Conservation (phyloP, 1,140 invertebrate genomes). For the Notospermus geniculatus region DNA sequence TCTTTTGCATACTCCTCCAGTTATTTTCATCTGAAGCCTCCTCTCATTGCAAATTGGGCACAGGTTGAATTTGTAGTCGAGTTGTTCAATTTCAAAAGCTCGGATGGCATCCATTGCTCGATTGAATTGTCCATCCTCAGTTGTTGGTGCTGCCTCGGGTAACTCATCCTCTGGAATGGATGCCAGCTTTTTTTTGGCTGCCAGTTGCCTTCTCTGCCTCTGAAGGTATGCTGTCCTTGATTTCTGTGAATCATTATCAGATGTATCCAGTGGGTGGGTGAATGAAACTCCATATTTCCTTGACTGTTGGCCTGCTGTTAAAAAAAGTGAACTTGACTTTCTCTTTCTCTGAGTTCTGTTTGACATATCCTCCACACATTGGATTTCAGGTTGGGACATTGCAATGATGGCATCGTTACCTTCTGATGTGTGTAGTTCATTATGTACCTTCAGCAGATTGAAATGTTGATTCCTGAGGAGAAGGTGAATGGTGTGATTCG, state of each 20-base stretch:
- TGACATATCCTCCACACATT: no score
- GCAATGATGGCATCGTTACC: no score
- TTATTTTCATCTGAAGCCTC: background rate
- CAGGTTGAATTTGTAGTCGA: background rate
- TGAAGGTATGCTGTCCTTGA: background rate
- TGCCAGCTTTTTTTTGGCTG: background rate
- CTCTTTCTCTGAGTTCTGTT: no score
- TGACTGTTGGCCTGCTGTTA: no score
- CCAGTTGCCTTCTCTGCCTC: background rate
- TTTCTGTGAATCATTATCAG: background rate
- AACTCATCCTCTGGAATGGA: background rate
- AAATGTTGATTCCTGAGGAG: background rate
- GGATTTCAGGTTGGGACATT: no score
- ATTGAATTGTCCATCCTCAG: background rate
- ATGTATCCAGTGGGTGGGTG: no score
- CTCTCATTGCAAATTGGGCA: background rate
- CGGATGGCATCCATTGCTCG: background rate
- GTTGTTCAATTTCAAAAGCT: slow-evolving; percentile 3
- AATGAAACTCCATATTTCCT: no score
- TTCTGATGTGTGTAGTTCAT: background rate
- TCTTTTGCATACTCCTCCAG: background rate
- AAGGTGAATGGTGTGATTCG: background rate
- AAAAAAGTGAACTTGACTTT: no score
- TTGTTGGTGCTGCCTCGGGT: background rate
- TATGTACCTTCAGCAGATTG: background rate